Base-by-base conservation (phyloP, 2,797 vertebrate species). In the Pseudomugil gertrudae region DNA sequence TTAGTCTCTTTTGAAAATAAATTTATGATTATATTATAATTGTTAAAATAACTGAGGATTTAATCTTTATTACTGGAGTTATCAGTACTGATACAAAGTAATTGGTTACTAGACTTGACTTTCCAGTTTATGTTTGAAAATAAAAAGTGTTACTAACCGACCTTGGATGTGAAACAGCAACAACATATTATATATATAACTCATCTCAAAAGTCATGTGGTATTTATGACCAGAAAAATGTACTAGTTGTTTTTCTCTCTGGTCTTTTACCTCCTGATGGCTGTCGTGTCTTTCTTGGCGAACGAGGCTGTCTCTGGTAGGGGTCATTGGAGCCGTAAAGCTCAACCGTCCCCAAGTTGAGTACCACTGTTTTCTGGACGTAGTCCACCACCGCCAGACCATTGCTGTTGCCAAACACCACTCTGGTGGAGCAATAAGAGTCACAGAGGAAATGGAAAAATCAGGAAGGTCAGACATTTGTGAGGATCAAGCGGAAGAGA, bases 391-490 rank as follows among this genome's bases (percentile, higher is more conserved):
- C 95, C 0, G 96, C 97, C 84, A 99, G 95, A 79, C 98, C 97
- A 50, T 95, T 98, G 72, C 95, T 97, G 88, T 99, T 99, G 83
- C 98, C 98, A 94, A 99, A 99, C 88, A 97, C 97, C 93, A 98
- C 95, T 79, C 98, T 99, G 87, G n/a, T 81, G 38, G 76, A 72
- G 27, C 70, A 54, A 24, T 0, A 24, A 52, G 47, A 76, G 64
- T 27, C 26, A 13, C 19, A 40, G 24, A 57, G 15, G 15, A 50
- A 53, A 61, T 5, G 24, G 17, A 43, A 36, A 23, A 35, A 58
- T 29, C 0, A 27, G 21, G 51, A 33, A 15, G 3, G 13, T 45
- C 7, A 1, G 10, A 57, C 19, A 26, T 59, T 53, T 65, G 43
- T 50, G 17, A 38, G 26, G 73, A 10, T 15, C 26, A 57, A 32